Conservation (phyloP, 2,113 vertebrate genomes). For the Blennius ocellaris region DNA sequence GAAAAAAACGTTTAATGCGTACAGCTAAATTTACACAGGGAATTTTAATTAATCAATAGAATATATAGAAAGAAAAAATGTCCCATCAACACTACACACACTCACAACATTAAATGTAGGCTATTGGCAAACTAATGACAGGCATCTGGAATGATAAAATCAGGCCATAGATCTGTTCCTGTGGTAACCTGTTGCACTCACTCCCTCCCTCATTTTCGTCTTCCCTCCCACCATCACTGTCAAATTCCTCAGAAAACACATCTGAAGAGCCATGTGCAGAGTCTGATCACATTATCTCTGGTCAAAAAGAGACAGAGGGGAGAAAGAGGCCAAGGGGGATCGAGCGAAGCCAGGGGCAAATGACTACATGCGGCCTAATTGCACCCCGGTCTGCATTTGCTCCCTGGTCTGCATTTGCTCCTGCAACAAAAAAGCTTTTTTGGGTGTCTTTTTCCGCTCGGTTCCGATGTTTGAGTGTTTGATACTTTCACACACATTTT, state of each 20-base stretch:
- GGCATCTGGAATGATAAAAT: constrained; percentile 54
- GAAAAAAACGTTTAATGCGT: no score
- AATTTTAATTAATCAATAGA: no score
- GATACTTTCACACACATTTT: no score
- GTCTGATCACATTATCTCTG: constrained; percentile 81
- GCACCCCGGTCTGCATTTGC: constrained; percentile 67
- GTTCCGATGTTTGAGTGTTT: not conserved
- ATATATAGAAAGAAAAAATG: no score
- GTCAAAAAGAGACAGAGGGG: constrained; percentile 66
- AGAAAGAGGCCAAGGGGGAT: constrained; percentile 60
- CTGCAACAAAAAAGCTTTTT: constrained; percentile 60
- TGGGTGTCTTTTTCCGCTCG: constrained; percentile 29
- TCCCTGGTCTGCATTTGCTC: constrained; percentile 61
- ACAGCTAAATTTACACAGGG: no score
- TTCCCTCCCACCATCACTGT: constrained; percentile 72
- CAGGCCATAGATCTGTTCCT: constrained; percentile 56
- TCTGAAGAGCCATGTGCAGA: constrained; percentile 79
- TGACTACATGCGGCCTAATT: constrained; percentile 73
- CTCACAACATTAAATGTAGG: no score
- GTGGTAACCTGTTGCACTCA: constrained; percentile 66
- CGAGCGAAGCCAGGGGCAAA: constrained; percentile 77
- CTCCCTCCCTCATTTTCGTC: constrained; percentile 36
- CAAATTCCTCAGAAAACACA: constrained; percentile 82
- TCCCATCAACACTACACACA: no score
- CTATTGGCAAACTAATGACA: not conserved